Evolutionary conservation across 2,888 invertebrate genomes (phyloP), one percentile per base, ranked within the genome.

Genomic region (Cerceris ruficornis): DNA sequence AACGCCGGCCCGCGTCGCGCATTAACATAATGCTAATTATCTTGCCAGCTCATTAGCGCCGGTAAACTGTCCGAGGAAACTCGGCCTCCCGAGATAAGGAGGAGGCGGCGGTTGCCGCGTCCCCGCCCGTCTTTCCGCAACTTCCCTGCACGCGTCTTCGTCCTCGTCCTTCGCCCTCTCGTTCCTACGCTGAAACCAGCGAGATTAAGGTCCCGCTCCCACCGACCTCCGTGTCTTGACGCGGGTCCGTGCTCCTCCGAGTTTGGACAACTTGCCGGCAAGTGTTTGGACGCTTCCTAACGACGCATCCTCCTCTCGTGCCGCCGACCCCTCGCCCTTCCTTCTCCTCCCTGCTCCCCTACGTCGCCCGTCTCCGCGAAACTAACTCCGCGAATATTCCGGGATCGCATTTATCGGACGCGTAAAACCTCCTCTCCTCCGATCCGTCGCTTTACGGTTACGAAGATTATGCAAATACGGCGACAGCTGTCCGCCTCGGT

Each of bases 1-100:
- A 66, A 62, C 75, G 72, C 60, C 70, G 64, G 72, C 71, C 61
- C 86, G 85, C 90, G 89, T 91, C 90, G 88, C 90, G 86, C 90
- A 91, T 91, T 91, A 92, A 92, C 91, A 91, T 91, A 91, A 91
- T 92, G 91, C 91, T 92, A 92, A 92, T 92, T 92, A 92, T 91
- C 91, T 90, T 91, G 90, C 92, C 88, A 90, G 91, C 92, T 92
- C 92, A 91, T 92, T 92, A 92, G 91, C 90, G 89, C 88, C 85
- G 87, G 90, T 88, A 91, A 92, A 91, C 91, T 92, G 92, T 92
- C 92, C 92, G 88, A 89, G 89, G 90, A 90, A 90, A 92, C 89
- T 91, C 90, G 89, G 88, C 87, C 88, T 89, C 77, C 82, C 82
- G 84, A 91, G 92, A 92, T 92, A 92, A 92, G 92, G 86, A 87